Percentiles rank a stretch among this genome's conserved stretches.
Evolutionary conservation across 1,140 invertebrate species (phyloP).

Genomic region (Orius insidiosus): DNA sequence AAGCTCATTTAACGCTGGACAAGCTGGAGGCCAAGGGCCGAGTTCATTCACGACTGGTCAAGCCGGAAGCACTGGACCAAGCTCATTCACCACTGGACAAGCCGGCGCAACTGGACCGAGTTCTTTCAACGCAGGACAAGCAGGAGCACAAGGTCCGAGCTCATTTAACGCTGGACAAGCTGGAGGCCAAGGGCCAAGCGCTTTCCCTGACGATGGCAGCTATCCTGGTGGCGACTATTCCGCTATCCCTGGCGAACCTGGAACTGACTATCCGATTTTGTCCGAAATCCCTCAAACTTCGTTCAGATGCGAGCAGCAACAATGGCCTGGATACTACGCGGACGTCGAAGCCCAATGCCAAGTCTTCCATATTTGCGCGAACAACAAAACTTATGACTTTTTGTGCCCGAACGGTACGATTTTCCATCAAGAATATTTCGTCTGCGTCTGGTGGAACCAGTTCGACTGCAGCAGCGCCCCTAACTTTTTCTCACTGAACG

Average conservation of each 20-base stretch:
- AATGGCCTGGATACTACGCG: constrained; percentile 66
- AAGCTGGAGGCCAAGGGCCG: constrained; percentile 19
- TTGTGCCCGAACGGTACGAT: constrained; percentile 80
- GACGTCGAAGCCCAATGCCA: constrained; percentile 69
- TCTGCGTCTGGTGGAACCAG: constrained; percentile 82
- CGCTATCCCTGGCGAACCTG: constrained; percentile 53
- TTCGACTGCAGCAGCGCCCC: constrained; percentile 63
- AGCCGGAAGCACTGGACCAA: constrained; percentile 12
- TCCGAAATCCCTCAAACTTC: constrained; percentile 51
- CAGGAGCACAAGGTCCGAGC: constrained; percentile 20
- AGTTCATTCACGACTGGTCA: constrained; percentile 11
- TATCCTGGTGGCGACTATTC: constrained; percentile 59
- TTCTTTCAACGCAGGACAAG: constrained; percentile 18
- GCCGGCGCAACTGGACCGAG: constrained; percentile 20
- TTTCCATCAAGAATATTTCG: constrained; percentile 68
- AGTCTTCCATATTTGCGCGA: constrained; percentile 70
- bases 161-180: constrained; percentile 19
- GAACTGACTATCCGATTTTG: constrained; percentile 53
- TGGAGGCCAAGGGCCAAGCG: constrained; percentile 12
- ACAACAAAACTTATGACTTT: constrained; percentile 63
- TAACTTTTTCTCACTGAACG: constrained; percentile 50
- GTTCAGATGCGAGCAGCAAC: constrained; percentile 56
- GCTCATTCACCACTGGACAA: constrained; percentile 17
- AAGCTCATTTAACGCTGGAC: constrained; percentile 18
- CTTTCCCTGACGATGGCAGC: constrained; percentile 30